Evolutionary conservation across 2,797 vertebrate genomes (phyloP).

Genomic region (Phrynocephalus guinanensis): DNA sequence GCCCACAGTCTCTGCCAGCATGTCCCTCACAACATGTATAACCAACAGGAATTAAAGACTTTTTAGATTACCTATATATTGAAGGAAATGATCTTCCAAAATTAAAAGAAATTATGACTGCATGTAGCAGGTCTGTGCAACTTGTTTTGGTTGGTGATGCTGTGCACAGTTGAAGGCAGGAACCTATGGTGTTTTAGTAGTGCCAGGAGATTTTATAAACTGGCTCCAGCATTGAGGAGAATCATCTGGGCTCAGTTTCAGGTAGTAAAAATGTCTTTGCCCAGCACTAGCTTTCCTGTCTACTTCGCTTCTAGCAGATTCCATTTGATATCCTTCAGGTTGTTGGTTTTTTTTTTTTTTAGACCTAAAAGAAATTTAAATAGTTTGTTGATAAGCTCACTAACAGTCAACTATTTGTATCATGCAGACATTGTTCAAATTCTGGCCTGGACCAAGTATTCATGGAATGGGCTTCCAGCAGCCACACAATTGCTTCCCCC

Average conservation of each 20-base stretch:
- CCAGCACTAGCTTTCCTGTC: neutral
- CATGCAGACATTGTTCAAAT: neutral
- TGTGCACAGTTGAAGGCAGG: neutral
- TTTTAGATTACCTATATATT: neutral
- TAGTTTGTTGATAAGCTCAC: neutral
- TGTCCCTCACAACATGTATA: too few species aligned
- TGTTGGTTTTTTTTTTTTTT: neutral
- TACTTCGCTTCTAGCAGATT: neutral
- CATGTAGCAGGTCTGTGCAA: neutral
- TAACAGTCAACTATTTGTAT: neutral
- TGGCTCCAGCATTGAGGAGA: neutral
- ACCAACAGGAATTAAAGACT: neutral
- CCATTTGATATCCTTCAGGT: neutral
- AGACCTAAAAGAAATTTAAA: neutral
- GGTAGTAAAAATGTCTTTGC: neutral
- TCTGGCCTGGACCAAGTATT: slow-evolving; percentile 17
- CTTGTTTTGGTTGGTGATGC: neutral
- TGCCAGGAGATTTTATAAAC: neutral
- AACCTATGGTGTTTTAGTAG: neutral
- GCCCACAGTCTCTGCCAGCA: too few species aligned
- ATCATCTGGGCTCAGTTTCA: too few species aligned
- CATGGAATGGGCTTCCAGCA: neutral
- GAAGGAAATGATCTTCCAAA: neutral
- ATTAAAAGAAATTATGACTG: neutral
- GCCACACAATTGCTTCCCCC: neutral